These are phyloP conservation scores for Drosophila mettleri DNA, from an alignment of 2,888 invertebrate genomes.

Conservation along the genomic window DNA sequence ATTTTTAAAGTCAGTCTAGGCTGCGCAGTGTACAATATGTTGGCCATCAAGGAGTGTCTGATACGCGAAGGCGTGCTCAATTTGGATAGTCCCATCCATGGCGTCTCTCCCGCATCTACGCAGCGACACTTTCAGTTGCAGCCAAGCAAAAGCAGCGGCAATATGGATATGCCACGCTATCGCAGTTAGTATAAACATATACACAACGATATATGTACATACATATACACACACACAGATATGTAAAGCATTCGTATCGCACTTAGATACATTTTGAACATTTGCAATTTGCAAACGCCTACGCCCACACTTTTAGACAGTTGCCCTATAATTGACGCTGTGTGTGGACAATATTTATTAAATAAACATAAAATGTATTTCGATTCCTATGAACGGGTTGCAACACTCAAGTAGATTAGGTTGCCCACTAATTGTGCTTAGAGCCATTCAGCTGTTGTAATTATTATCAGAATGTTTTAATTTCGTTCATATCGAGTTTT, in stretches of 20 bases:
- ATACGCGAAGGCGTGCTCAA: conserved; percentile 83
- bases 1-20: conserved; percentile 35
- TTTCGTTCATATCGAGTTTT: neutral
- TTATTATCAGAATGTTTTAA: neutral
- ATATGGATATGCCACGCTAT: conserved; percentile 70
- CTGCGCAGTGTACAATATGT: conserved; percentile 61
- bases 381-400: neutral
- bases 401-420: neutral
- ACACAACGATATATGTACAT: conserved; percentile 6
- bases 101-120: conserved; percentile 17
- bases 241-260: conserved; percentile 5
- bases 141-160: conserved; percentile 66
- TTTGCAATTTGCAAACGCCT: conserved; percentile 16
- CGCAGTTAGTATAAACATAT: conserved; percentile 60
- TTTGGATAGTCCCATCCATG: conserved; percentile 53
- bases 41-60: conserved; percentile 82
- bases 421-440: conserved; percentile 1
- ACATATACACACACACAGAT: conserved; percentile 7
- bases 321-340: conserved; percentile 8
- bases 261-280: conserved; percentile 21
- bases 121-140: conserved; percentile 55
- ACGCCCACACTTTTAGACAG: conserved; percentile 3
- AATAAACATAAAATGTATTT: conserved; percentile 1
- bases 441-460: conserved; percentile 1
- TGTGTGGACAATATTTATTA: neutral